phyloP scores from a whole-genome alignment of 2,888 invertebrate genomes.

The Lottia gigantea region DNA sequence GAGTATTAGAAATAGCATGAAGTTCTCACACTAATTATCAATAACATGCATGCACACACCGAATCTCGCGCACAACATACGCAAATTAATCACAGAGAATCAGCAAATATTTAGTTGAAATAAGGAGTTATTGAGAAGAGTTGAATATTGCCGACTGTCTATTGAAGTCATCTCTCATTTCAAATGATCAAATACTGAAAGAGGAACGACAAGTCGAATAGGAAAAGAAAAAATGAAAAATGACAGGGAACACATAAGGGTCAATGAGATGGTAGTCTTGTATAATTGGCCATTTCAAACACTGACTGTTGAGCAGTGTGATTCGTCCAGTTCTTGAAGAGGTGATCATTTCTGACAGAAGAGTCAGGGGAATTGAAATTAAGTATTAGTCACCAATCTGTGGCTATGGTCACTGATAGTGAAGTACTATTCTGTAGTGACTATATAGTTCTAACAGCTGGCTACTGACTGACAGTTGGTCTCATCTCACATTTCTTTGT shows the following conservation, averaged over 20 bases:
- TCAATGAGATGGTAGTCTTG: slow-evolving; percentile 8
- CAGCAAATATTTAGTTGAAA: not conserved
- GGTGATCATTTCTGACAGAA: not conserved
- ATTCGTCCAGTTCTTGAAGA: not conserved
- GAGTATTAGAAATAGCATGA: not conserved
- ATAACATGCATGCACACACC: slow-evolving; percentile 10
- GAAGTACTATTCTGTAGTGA: no score
- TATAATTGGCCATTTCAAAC: not conserved
- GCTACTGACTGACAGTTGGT: no score
- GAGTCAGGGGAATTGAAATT: not conserved
- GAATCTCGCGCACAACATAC: not conserved
- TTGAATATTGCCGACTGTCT: not conserved
- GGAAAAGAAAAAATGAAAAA: slow-evolving; percentile 4
- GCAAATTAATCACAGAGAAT: not conserved
- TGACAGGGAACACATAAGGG: not conserved
- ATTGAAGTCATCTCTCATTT: not conserved
- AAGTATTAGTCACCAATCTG: slow-evolving; percentile 5
- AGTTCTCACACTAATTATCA: not conserved
- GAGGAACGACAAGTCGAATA: not conserved
- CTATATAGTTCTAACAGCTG: no score
- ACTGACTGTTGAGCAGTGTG: not conserved
- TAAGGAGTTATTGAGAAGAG: not conserved
- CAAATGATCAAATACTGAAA: slow-evolving; percentile 2
- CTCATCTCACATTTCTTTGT: no score
- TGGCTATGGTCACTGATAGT: not conserved